These are phyloP conservation scores for Caenorhabditis zanzibari DNA, from an alignment of 2,888 invertebrate genomes.

Conservation along the genomic window DNA sequence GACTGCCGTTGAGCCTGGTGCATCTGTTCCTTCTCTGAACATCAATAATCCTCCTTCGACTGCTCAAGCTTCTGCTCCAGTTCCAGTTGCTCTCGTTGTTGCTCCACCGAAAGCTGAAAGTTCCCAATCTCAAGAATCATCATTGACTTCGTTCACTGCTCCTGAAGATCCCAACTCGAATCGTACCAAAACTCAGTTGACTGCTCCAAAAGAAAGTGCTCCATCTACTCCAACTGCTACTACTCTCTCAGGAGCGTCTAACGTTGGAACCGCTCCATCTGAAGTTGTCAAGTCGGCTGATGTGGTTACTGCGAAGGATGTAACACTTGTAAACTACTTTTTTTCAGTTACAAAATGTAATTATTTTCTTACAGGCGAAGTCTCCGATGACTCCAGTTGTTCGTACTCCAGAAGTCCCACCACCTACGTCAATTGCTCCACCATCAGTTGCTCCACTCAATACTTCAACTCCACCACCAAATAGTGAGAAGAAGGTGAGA, in stretches of 20 bases:
- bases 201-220: background rate
- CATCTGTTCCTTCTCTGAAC: background rate
- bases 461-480: constrained; percentile 35
- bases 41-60: background rate
- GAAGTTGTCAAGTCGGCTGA: background rate
- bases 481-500: constrained; percentile 44
- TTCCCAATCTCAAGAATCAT: constrained; percentile 39
- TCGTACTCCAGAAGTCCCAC: constrained; percentile 28
- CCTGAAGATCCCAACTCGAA: constrained; percentile 19
- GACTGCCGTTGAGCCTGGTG: constrained; percentile 24
- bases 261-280: background rate
- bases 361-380: constrained; percentile 4
- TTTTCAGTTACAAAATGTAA: background rate
- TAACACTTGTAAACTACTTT: background rate
- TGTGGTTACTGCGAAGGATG: constrained; percentile 34
- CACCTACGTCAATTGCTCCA: background rate
- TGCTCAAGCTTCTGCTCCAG: background rate
- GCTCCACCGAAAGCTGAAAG: constrained; percentile 1
- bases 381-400: constrained; percentile 19
- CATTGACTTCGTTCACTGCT: constrained; percentile 42
- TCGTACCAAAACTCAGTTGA: background rate
- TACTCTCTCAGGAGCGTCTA: constrained; percentile 38
- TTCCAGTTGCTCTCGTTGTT: background rate
- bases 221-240: constrained; percentile 44
- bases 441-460: constrained; percentile 7